phyloP scores from a whole-genome alignment of 2,113 vertebrate species.

The Physeter macrocephalus region DNA sequence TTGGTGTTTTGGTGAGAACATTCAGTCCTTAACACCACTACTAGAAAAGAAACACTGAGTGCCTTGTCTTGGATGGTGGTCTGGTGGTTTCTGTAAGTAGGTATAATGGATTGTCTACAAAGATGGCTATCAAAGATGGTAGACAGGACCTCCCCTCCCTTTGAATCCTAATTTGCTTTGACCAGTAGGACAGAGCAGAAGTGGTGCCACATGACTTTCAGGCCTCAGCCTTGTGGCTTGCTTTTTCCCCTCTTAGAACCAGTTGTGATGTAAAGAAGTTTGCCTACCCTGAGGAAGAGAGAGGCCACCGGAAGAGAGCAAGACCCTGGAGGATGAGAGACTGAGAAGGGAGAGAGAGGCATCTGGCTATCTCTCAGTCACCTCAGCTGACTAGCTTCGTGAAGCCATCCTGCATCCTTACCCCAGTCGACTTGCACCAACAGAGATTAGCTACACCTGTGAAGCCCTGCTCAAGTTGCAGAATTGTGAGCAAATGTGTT shows the following conservation, averaged over 20 bases:
- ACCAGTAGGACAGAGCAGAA: not conserved
- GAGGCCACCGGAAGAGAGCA: not conserved
- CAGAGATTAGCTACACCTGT: not conserved
- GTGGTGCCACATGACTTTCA: not conserved
- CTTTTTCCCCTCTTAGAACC: not conserved
- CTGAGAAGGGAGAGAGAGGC: not conserved
- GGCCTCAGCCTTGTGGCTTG: not conserved
- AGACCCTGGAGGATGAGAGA: not conserved
- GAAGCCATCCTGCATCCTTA: not conserved
- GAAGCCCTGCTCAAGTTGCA: not conserved
- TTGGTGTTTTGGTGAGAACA: not conserved
- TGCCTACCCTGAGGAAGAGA: not conserved
- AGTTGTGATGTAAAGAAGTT: not conserved
- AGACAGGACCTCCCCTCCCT: not conserved
- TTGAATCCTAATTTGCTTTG: not conserved
- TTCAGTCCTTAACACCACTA: not conserved
- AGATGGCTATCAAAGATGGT: not conserved
- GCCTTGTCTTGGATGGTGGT: not conserved
- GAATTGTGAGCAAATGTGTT: not conserved
- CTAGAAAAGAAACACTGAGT: not conserved
- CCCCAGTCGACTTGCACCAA: rapidly evolving
- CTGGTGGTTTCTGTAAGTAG: not conserved
- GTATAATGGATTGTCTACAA: not conserved
- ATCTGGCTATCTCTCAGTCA: not conserved
- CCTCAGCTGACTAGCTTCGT: not conserved